Conservation (phyloP, 2,888 invertebrate genomes). For the Caenorhabditis sp. region DNA sequence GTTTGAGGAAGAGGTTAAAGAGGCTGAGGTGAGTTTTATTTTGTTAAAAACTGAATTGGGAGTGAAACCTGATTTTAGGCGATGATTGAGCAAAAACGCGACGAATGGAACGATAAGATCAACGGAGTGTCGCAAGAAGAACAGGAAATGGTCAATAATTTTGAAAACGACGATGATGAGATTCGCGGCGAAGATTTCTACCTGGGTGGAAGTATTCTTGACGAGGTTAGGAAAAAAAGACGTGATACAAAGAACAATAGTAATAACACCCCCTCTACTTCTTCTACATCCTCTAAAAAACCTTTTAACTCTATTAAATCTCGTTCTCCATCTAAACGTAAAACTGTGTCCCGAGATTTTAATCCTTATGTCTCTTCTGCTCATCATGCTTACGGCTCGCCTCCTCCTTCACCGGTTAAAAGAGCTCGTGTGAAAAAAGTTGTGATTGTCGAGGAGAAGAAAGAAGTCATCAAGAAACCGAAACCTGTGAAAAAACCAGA, state of each 20-base stretch:
- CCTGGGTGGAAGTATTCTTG: conserved; percentile 32
- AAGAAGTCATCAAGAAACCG: not conserved
- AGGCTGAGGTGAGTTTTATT: conserved; percentile 79
- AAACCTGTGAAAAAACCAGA: not conserved
- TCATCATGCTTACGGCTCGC: conserved; percentile 23
- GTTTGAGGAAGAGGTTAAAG: conserved; percentile 83
- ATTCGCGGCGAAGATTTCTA: conserved; percentile 27
- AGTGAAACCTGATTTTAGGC: too few species aligned
- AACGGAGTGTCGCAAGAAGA: conserved; percentile 18
- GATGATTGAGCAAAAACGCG: conserved; percentile 53
- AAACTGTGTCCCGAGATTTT: conserved; percentile 9
- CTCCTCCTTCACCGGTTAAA: conserved; percentile 29
- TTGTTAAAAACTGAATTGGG: too few species aligned
- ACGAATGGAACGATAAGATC: conserved; percentile 57
- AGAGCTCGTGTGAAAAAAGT: not conserved
- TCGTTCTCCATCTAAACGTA: conserved; percentile 36
- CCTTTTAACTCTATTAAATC: not conserved
- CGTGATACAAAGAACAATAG: not conserved
- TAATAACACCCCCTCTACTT: not conserved
- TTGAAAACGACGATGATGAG: conserved; percentile 8
- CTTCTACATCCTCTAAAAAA: not conserved
- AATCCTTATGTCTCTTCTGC: conserved; percentile 33
- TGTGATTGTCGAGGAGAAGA: not conserved
- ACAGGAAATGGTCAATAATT: not conserved
- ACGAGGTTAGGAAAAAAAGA: conserved; percentile 52